These are phyloP conservation scores for Pemphredon lugubris DNA, from an alignment of 2,888 invertebrate genomes.

Conservation along the genomic window DNA sequence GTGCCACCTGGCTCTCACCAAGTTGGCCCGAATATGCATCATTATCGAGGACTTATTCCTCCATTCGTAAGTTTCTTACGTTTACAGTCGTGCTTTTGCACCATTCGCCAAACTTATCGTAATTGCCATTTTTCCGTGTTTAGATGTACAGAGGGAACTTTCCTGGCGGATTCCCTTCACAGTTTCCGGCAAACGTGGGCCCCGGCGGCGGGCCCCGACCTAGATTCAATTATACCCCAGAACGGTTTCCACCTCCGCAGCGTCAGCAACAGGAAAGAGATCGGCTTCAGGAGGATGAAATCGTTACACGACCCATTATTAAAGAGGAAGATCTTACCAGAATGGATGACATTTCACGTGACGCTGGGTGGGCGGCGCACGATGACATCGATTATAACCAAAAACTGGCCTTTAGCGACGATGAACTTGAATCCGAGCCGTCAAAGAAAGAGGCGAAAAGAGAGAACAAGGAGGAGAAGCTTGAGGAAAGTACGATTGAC, in stretches of 20 bases:
- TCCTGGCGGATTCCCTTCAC: slow-evolving; percentile 77
- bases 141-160: slow-evolving; percentile 81
- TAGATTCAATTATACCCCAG: slow-evolving; percentile 76
- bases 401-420: slow-evolving; percentile 96
- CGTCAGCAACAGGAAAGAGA: slow-evolving; percentile 75
- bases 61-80: slow-evolving; percentile 86
- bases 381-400: slow-evolving; percentile 97
- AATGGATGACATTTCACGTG: slow-evolving; percentile 94
- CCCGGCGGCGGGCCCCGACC: slow-evolving; percentile 74
- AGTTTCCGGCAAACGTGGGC: slow-evolving; percentile 75
- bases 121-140: background rate
- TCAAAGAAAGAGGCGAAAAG: slow-evolving; percentile 71
- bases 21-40: slow-evolving; percentile 79
- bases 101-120: background rate
- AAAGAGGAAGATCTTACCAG: slow-evolving; percentile 95
- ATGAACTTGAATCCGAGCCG: slow-evolving; percentile 84
- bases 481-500: slow-evolving; percentile 60
- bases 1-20: slow-evolving; percentile 68
- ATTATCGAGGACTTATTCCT: slow-evolving; percentile 89
- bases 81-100: background rate
- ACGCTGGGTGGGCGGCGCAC: slow-evolving; percentile 95
- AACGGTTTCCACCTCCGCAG: slow-evolving; percentile 71
- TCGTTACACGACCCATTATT: slow-evolving; percentile 92
- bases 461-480: slow-evolving; percentile 73
- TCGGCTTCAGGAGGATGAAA: slow-evolving; percentile 83